Base-by-base conservation (phyloP, 1,140 invertebrate genomes). In the Geopemphigus sp. region DNA sequence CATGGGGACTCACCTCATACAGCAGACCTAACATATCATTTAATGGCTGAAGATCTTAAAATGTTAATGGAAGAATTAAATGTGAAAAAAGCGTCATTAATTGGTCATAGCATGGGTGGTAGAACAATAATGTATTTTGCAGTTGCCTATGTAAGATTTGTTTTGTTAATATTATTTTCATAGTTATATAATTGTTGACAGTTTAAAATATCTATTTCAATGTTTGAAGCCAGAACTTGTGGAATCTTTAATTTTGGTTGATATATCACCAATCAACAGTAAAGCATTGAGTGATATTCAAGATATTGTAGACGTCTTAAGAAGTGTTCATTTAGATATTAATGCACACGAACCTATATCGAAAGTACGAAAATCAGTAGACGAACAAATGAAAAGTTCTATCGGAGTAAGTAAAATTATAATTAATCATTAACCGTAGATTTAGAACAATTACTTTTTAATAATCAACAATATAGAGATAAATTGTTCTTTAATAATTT, bases 101-200 rank as follows among this genome's bases (percentile, higher is more conserved):
- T 98, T 81, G 95, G 95, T 0, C 95, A 98, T 83, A 95, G 94
- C 81, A 96, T 97, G 93, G 95, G 95, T 22, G 96, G 95, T 19
- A 90, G 93, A 78, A 87, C 91, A 3, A 90, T 91, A 63, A 97
- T 97, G 94, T 88, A 88, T 39, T 87, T 92, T 39, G 91, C 94
- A 54, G 85, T 96, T 19, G 88, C 86, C 47, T 81, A 82, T 82
- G 82, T 83, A 81, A 82, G 73, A 50, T 78, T 78, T 78, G 74
- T 78, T 78, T 78, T 78, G 1, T 45, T 76, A 76, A 26, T 61
- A 15, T 17, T 81, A 45, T 82, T 29, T 63, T 15, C 19, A 63
- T 74, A 29, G 26, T 80, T 82, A n/a, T 81, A 19, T 3, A 78
- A 11, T 12, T 80, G 0, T 80, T 3, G 32, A 39, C 5, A 59